phyloP scores from a whole-genome alignment of 2,113 vertebrate species.

The Thalassarche chlororhynchos region DNA sequence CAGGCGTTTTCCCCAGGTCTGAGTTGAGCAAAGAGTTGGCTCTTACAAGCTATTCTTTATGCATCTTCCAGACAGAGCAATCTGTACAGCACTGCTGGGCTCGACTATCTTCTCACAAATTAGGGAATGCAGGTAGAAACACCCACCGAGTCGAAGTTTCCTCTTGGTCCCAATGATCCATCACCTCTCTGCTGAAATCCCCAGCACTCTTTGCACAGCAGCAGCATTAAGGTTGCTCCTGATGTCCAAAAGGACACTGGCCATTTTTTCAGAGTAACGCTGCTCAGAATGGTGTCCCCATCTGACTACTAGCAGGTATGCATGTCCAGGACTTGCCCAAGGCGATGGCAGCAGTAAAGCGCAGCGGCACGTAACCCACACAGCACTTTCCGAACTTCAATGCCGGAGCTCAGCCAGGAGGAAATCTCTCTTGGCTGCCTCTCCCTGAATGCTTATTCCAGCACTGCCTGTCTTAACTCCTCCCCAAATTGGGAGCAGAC shows the following conservation, averaged over 20 bases:
- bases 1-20: not conserved
- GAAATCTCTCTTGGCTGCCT: conserved; percentile 15
- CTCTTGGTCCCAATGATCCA: not conserved
- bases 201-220: not conserved
- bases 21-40: not conserved
- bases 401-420: not conserved
- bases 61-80: not conserved
- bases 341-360: not conserved
- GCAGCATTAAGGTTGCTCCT: not conserved
- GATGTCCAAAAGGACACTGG: not conserved
- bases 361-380: not conserved
- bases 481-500: not conserved
- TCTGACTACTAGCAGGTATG: not conserved
- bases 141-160: not conserved
- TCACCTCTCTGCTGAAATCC: not conserved
- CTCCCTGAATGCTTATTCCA: conserved; percentile 32
- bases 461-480: not conserved
- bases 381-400: not conserved
- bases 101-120: not conserved
- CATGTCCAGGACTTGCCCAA: not conserved
- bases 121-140: not conserved
- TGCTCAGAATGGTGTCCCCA: not conserved
- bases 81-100: not conserved
- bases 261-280: not conserved
- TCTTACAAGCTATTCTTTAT: not conserved